Base-by-base conservation (phyloP, 1,140 invertebrate genomes). In the Semibalanus balanoides region DNA sequence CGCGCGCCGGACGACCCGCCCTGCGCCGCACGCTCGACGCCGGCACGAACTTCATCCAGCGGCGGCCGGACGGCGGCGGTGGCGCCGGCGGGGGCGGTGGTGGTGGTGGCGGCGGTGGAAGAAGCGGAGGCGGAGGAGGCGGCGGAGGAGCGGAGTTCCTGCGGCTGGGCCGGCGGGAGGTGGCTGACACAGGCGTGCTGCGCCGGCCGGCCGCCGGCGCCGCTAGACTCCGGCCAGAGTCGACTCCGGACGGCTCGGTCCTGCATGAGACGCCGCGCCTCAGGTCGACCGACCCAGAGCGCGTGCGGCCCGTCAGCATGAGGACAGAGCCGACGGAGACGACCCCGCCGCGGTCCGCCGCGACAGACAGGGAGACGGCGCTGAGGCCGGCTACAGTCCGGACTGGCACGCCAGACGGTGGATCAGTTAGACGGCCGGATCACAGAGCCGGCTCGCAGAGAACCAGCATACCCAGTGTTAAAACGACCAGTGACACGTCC, bases 11-110 rank as follows among this genome's bases (percentile, higher is more conserved):
- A 74, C 79, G 64, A 79, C 78, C 81, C 81, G 79, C 81, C 77
- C 82, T 79, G 74, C 79, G 73, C 29, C 51, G 76, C 70, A 77
- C 79, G 17, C 69, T 71, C 73, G 30, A 30, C 75, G 19, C 27
- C 76, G 30, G 76, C 22, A 78, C 78, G 74, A 75, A 78, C 78
- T 40, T 82, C 79, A 76, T 82, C 81, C 22, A 82, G 84, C 76
- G 78, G 84, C 69, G 81, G 83, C 83, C 83, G 76, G 83, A 84
- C 77, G 84, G 83, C n/a, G 77, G 83, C 27, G 79, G 77, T 74
- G 81, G 28, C 77, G 82, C 29, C 22, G 22, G 51, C 51, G 51
- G 7, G 14, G 35, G 35, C 35, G 35, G n/a, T n/a, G n/a, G n/a
- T n/a, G n/a, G n/a, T n/a, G n/a, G n/a, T n/a, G n/a, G n/a, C n/a